Evolutionary conservation across 2,888 invertebrate genomes (phyloP).

Genomic region (Lydus trimaculatus): DNA sequence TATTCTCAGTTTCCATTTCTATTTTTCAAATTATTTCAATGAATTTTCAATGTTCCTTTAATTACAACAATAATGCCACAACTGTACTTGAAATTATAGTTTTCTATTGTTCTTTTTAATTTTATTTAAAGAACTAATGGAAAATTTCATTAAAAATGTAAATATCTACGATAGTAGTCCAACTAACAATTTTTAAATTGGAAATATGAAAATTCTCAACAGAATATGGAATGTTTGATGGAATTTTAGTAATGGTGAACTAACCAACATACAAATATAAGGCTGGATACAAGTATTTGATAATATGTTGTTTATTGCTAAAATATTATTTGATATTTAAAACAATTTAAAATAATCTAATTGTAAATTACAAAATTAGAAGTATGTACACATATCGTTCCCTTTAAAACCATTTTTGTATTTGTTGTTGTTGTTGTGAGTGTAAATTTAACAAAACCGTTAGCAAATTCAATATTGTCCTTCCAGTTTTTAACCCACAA

Average conservation of each 20-base stretch:
- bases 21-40: not conserved
- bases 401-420: no score
- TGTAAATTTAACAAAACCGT: no score
- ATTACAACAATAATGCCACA: not conserved
- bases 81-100: no score
- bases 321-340: no score
- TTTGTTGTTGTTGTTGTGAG: no score
- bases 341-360: no score
- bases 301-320: no score
- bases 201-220: not conserved
- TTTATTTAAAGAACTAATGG: not conserved
- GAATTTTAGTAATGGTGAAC: not conserved
- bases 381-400: no score
- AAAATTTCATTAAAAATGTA: not conserved
- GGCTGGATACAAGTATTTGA: no score
- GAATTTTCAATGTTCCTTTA: not conserved
- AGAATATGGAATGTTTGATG: not conserved
- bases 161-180: not conserved
- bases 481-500: not conserved
- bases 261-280: no score
- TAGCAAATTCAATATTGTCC: not conserved
- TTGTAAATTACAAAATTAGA: no score
- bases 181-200: not conserved
- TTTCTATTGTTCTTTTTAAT: not conserved
- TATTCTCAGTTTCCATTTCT: no score